Evolutionary conservation across 1,140 invertebrate genomes (phyloP), one percentile per base, ranked within the genome.

Genomic region (Charaxes varanes): DNA sequence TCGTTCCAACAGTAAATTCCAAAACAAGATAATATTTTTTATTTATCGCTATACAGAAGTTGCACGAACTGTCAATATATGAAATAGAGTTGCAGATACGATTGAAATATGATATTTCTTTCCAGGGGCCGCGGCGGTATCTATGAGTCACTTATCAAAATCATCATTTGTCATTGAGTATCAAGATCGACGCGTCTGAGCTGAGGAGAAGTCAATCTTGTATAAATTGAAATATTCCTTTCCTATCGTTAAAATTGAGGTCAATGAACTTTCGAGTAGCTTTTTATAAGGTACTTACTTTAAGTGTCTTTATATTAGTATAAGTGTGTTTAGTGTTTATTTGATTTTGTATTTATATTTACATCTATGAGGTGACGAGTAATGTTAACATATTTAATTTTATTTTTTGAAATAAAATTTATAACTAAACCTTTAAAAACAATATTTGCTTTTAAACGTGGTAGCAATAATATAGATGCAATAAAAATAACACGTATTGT

Each of bases 121-220:
- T 41, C n/a, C n/a, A n/a, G n/a, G n/a, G n/a, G 35, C 40, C 24
- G 35, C 32, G 43, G 42, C 47, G 42, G 51, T 51, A 53, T 48
- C 56, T 57, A 19, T 62, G 55, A 60, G 44, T 65, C 61, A 54
- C 55, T 62, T 60, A 64, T 58, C 56, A 44, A 43, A 49, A 46
- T 56, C 43, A 67, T 66, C 60, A 73, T 71, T 71, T 64, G 71
- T 74, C 70, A 74, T 59, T 56, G 62, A 71, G 63, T 74, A 74
- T 73, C 66, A 56, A 48, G 56, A 62, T 67, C 54, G 53, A 61
- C 55, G 60, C 54, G 59, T 61, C 65, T 57, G 53, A 49, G 47
- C 56, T 42, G 47, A 45, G 53, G 56, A 60, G 48, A 47, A 65
- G 59, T 67, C 64, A 67, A 71, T 71, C 61, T 55, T 37, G 58